A percentile compares a stretch with the other conserved stretches of the same genome.
Evolutionary conservation across 2,888 invertebrate genomes (phyloP).

Genomic region (Encarsia formosa): DNA sequence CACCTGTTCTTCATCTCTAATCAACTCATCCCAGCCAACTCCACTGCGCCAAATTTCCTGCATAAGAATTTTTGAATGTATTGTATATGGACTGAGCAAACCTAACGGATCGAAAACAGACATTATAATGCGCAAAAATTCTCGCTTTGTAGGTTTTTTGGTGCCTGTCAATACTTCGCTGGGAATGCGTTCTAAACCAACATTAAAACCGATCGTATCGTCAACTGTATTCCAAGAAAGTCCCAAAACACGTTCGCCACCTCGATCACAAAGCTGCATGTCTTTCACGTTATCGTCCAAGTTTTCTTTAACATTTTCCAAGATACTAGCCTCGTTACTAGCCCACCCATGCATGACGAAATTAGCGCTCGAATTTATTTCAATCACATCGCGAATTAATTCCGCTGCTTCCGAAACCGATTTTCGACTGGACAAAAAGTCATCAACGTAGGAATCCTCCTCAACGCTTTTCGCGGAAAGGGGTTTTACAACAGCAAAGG

Average conservation of each 20-base stretch:
- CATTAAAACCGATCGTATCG: no score
- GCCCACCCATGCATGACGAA: slow-evolving; percentile 1
- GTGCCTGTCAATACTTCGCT: not conserved
- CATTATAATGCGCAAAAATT: slow-evolving; percentile 3
- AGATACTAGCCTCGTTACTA: not conserved
- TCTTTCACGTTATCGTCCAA: no score
- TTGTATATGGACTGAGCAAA: not conserved
- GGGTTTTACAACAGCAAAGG: no score
- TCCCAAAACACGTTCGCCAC: not conserved
- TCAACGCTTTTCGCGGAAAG: no score
- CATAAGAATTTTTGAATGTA: not conserved
- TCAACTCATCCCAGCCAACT: slow-evolving; percentile 3
- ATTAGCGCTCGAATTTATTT: not conserved
- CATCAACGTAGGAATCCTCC: no score
- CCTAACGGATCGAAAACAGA: slow-evolving; percentile 1
- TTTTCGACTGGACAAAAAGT: no score
- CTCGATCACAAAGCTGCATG: not conserved
- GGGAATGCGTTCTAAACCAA: no score
- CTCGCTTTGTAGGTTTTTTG: not conserved
- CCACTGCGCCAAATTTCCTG: slow-evolving; percentile 1
- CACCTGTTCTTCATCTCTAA: slow-evolving; percentile 12
- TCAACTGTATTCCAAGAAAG: no score
- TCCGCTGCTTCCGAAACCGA: no score
- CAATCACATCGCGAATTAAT: not conserved
- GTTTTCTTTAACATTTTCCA: no score